These are phyloP conservation scores for Cenopis cana DNA, from an alignment of 2,888 invertebrate genomes.

Conservation along the genomic window DNA sequence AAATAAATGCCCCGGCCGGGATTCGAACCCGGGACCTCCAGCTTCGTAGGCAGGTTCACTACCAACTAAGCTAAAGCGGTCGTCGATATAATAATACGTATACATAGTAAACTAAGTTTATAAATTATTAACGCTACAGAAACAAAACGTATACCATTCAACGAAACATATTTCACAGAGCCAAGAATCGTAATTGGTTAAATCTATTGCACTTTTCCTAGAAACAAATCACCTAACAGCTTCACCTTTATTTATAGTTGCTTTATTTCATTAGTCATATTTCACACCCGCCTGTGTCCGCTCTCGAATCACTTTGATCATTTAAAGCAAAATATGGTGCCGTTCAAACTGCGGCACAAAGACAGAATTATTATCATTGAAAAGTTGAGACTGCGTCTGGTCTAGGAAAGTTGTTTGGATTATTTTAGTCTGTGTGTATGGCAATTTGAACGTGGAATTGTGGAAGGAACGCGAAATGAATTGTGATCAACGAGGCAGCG, in stretches of 20 bases:
- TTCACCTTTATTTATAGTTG: constrained; percentile 45
- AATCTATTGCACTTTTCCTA: constrained; percentile 42
- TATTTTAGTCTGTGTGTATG: constrained; percentile 42
- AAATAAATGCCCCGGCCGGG: too few relatives aligned
- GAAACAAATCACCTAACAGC: constrained; percentile 43
- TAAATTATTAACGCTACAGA: constrained; percentile 4
- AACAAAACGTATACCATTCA: constrained; percentile 17
- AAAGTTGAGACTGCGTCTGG: constrained; percentile 4
- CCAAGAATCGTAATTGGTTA: constrained; percentile 40
- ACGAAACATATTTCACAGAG: constrained; percentile 40
- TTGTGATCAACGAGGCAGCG: constrained; percentile 53
- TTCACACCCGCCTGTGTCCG: constrained; percentile 49
- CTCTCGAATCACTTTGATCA: constrained; percentile 46
- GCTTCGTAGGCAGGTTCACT: too few relatives aligned
- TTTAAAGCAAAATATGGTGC: constrained; percentile 37
- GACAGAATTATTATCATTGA: background rate
- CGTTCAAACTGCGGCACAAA: constrained; percentile 28
- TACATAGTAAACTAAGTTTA: background rate
- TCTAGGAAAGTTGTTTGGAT: background rate
- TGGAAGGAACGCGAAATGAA: constrained; percentile 53
- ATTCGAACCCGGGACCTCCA: too few relatives aligned
- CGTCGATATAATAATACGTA: too few relatives aligned
- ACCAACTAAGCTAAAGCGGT: too few relatives aligned
- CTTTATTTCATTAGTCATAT: constrained; percentile 52
- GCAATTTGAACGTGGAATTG: constrained; percentile 49